A percentile compares a stretch with the other conserved stretches of the same genome.
Conservation (phyloP, 2,888 invertebrate species). For the Hybos culiciformis region DNA sequence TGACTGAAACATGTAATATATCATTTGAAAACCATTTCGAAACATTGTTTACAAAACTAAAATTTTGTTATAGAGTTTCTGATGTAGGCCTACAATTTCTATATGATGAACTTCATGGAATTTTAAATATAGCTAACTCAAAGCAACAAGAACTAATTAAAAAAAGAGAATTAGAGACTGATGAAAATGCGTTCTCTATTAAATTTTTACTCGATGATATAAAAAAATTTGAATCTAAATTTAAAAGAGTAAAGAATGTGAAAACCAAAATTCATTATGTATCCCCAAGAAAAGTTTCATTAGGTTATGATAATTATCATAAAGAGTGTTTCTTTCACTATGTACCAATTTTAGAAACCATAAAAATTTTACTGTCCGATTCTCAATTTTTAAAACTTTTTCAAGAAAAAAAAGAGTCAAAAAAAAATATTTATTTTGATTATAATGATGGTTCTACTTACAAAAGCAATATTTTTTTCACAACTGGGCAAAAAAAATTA, state of each 20-base stretch:
- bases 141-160: no score
- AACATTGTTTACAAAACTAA: no score
- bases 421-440: neutral
- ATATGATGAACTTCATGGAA: no score
- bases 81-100: no score
- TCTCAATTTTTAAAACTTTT: slow-evolving; percentile 2
- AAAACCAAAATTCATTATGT: neutral
- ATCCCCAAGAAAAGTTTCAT: slow-evolving; percentile 3
- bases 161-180: neutral
- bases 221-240: no score
- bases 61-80: no score
- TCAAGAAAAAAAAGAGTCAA: neutral
- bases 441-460: slow-evolving; percentile 10
- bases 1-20: no score
- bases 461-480: slow-evolving; percentile 13
- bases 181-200: no score
- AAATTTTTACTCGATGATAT: no score
- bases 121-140: no score
- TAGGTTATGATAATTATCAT: slow-evolving; percentile 7
- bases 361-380: slow-evolving; percentile 6
- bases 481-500: slow-evolving; percentile 3
- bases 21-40: no score
- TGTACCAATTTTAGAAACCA: slow-evolving; percentile 9
- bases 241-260: no score
- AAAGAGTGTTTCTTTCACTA: slow-evolving; percentile 9